Evolutionary conservation across 2,113 vertebrate genomes (phyloP), one percentile per base, ranked within the genome.

Genomic region (Mesoclemmys tuberculata): DNA sequence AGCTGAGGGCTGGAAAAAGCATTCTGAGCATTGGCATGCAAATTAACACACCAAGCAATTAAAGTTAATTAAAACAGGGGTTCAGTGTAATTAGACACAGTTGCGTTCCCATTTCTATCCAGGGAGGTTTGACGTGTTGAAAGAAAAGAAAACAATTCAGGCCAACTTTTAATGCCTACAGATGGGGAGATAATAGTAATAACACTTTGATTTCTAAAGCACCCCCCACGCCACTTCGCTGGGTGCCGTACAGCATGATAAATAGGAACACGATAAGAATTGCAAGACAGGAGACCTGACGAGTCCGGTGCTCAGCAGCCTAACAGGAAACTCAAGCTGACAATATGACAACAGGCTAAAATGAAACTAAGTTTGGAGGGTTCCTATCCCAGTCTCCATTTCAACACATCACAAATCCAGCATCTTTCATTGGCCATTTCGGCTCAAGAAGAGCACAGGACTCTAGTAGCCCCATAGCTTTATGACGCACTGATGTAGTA

Each of bases 41-140:
- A 98, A 98, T 98, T 88, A 97, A 56, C 80, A 96, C 93, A 91
- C 46, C 74, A 96, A 98, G 97, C 97, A 98, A 98, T 98, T 98
- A 98, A 97, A 98, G 93, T 97, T 95, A 96, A 98, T 98, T 98
- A 98, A 97, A 97, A 90, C 96, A 98, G 98, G 98, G 98, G 98
- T 98, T 96, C 95, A 90, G 96, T 93, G 93, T 98, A 98, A 98
- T 98, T 98, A 98, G 97, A 96, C 97, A 96, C 98, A 97, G 94
- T 97, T 97, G 96, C 96, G 96, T 89, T 96, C 97, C 94, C 97
- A 97, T 98, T 98, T 98, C 89, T 97, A 97, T 98, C 98, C 97
- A 97, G 93, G 92, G 91, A 95, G 88, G 82, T 95, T 97, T 97
- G 90, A 97, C 96, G 93, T 89, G 88, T 92, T 96, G 74, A 94